These are phyloP conservation scores for Delia radicum DNA, from an alignment of 1,140 invertebrate species.

Conservation along the genomic window DNA sequence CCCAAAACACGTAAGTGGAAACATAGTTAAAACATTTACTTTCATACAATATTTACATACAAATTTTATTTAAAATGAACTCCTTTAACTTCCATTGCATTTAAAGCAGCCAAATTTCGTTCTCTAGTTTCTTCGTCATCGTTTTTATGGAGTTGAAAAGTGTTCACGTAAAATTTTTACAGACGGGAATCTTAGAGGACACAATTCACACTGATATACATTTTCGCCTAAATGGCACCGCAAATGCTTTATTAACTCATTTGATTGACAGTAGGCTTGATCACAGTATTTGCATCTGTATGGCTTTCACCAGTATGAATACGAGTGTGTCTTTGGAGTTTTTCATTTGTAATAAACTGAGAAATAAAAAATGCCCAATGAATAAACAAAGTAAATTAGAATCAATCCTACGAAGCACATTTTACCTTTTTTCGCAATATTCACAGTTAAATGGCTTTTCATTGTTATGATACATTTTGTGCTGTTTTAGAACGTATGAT, in stretches of 20 bases:
- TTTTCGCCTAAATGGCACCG: slow-evolving; percentile 58
- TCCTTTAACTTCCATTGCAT: slow-evolving; percentile 9
- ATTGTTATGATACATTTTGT: slow-evolving; percentile 20
- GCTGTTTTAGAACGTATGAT: slow-evolving; percentile 1
- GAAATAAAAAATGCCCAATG: not conserved
- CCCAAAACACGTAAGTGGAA: too few relatives aligned
- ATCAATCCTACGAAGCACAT: too few relatives aligned
- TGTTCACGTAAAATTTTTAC: slow-evolving; percentile 57
- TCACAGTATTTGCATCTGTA: slow-evolving; percentile 16
- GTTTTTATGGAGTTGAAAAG: slow-evolving; percentile 53
- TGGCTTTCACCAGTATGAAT: slow-evolving; percentile 11
- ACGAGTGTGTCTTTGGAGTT: not conserved
- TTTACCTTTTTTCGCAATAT: slow-evolving; percentile 17
- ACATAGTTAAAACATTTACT: too few relatives aligned
- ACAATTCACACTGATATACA: slow-evolving; percentile 57
- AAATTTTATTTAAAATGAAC: not conserved
- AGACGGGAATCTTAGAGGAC: slow-evolving; percentile 56
- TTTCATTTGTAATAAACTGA: not conserved
- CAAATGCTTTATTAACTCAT: slow-evolving; percentile 28
- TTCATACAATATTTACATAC: not conserved
- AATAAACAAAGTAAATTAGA: too few relatives aligned
- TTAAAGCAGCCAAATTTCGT: not conserved
- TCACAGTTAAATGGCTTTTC: slow-evolving; percentile 15
- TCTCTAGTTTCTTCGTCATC: slow-evolving; percentile 14
- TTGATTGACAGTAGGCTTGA: slow-evolving; percentile 2